phyloP scores from a whole-genome alignment of 2,888 invertebrate species.

The Tenodera sinensis region DNA sequence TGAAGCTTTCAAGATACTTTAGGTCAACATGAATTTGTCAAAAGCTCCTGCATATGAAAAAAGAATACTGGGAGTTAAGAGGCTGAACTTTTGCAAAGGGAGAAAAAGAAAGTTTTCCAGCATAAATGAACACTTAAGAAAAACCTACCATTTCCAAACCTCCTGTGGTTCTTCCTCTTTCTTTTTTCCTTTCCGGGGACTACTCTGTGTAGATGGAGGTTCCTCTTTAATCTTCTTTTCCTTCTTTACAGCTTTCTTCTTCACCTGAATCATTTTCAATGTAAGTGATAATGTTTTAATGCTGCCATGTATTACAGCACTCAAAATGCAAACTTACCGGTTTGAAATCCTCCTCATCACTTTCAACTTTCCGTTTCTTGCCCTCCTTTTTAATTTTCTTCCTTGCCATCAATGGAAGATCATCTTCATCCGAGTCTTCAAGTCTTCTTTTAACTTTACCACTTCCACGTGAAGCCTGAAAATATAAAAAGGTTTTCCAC shows the following conservation, averaged over 20 bases:
- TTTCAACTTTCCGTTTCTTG: constrained; percentile 41
- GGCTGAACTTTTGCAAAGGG: not conserved
- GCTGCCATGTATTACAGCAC: not conserved
- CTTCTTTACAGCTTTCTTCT: constrained; percentile 36
- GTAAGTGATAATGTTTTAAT: not conserved
- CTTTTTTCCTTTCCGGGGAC: constrained; percentile 49
- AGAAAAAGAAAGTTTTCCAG: not conserved
- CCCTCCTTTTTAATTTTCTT: constrained; percentile 61
- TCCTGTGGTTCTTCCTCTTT: constrained; percentile 77
- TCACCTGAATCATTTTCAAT: not conserved
- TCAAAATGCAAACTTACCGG: constrained; percentile 29
- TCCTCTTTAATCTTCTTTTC: constrained; percentile 39
- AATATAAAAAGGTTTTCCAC: not conserved
- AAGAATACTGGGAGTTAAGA: not conserved
- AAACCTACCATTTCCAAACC: constrained; percentile 85
- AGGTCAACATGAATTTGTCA: not conserved
- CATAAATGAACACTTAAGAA: not conserved
- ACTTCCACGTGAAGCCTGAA: not conserved
- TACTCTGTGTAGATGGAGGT: constrained; percentile 46
- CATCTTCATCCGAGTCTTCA: constrained; percentile 64
- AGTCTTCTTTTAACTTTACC: not conserved
- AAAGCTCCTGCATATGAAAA: not conserved
- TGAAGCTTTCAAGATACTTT: not conserved
- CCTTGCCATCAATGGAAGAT: constrained; percentile 61
- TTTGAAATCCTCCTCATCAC: constrained; percentile 43